Percentiles rank a stretch among this genome's conserved stretches.
Conservation (phyloP, 2,113 vertebrate species). For the Capricornis sumatraensis region DNA sequence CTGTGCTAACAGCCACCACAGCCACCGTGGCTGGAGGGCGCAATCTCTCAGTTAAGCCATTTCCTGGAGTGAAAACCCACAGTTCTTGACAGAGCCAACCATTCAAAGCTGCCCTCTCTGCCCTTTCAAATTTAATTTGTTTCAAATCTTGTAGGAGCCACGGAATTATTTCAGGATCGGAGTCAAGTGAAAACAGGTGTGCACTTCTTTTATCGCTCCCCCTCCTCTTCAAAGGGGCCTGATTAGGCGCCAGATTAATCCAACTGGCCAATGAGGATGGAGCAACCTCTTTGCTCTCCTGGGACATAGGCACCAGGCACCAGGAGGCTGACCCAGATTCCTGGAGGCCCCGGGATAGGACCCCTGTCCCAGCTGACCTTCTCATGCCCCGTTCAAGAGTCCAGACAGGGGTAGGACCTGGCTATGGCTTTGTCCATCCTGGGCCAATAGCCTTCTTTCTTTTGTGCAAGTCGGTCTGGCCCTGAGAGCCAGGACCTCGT, state of each 20-base stretch:
- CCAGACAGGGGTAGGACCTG: neutral
- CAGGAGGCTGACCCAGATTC: neutral
- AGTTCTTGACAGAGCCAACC: constrained; percentile 34
- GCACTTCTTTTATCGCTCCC: constrained; percentile 17
- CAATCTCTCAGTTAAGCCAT: neutral
- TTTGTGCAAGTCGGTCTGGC: neutral
- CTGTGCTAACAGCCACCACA: neutral
- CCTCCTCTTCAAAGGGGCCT: constrained; percentile 16
- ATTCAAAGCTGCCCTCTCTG: constrained; percentile 69
- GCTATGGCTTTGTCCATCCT: rapidly evolving
- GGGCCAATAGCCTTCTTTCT: neutral
- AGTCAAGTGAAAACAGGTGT: constrained; percentile 77
- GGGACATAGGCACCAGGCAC: neutral
- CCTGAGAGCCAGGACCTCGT: neutral
- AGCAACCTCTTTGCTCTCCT: neutral
- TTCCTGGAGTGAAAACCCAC: constrained; percentile 47
- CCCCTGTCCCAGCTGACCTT: neutral
- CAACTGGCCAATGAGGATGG: neutral
- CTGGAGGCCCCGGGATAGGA: neutral
- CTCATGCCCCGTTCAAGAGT: neutral
- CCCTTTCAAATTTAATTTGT: constrained; percentile 75
- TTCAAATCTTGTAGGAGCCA: constrained; percentile 71
- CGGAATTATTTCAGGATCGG: constrained; percentile 72
- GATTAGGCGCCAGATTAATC: constrained; percentile 53
- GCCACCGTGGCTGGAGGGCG: neutral